These are phyloP conservation scores for Artemia sinica DNA, from an alignment of 2,888 invertebrate genomes.

Conservation along the genomic window DNA sequence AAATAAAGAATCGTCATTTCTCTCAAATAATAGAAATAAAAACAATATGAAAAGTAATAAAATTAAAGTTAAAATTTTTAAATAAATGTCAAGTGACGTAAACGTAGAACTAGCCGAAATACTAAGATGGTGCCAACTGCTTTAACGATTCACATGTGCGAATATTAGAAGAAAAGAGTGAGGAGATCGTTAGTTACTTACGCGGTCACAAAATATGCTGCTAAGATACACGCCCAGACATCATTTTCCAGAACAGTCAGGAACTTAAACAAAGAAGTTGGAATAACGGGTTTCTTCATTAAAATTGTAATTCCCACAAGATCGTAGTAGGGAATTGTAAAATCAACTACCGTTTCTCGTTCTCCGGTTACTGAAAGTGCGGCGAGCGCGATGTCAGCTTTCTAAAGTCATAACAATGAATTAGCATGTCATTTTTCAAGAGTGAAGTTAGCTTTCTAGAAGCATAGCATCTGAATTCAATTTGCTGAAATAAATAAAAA, in stretches of 20 bases:
- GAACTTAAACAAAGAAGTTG: slow-evolving; percentile 88
- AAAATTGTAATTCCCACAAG: slow-evolving; percentile 89
- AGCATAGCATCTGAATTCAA: no score
- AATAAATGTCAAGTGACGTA: no score
- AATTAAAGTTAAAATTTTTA: no score
- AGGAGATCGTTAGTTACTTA: slow-evolving; percentile 28
- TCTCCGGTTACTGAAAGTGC: slow-evolving; percentile 95
- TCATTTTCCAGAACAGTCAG: slow-evolving; percentile 85
- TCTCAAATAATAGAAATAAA: no score
- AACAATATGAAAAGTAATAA: no score
- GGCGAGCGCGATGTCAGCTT: slow-evolving; percentile 81
- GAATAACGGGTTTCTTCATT: slow-evolving; percentile 72
- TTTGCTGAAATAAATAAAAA: no score
- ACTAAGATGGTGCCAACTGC: no score
- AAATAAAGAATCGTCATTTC: no score
- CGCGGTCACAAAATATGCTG: slow-evolving; percentile 86
- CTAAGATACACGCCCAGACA: slow-evolving; percentile 90
- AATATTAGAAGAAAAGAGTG: neutral
- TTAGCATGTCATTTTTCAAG: no score
- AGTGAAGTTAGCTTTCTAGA: no score
- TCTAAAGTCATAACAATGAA: slow-evolving; percentile 30
- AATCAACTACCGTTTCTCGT: slow-evolving; percentile 87
- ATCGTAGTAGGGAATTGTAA: slow-evolving; percentile 95
- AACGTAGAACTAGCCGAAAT: no score
- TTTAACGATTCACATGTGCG: no score